Percentiles rank a stretch among this genome's conserved stretches.
Conservation (phyloP, 2,113 vertebrate species). For the Ictalurus punctatus region DNA sequence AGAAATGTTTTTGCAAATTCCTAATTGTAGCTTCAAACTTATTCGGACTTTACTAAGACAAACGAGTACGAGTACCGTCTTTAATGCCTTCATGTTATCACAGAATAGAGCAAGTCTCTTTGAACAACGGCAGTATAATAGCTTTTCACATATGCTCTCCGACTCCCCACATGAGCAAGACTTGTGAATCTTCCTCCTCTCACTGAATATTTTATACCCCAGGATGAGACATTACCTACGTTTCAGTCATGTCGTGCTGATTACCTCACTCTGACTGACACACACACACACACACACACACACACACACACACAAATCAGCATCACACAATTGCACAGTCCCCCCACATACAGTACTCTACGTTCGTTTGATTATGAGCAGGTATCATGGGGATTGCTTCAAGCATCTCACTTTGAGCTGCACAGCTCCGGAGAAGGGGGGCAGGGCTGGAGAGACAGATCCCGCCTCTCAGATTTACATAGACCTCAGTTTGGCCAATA, state of each 20-base stretch:
- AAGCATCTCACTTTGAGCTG: constrained; percentile 45
- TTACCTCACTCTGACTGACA: constrained; percentile 41
- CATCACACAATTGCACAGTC: constrained; percentile 6
- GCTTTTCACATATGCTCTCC: constrained; percentile 43
- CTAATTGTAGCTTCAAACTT: neutral
- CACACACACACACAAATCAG: constrained; percentile 26
- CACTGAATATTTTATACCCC: constrained; percentile 47
- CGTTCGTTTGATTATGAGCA: constrained; percentile 18
- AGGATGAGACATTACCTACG: constrained; percentile 59
- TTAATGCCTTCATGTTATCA: neutral
- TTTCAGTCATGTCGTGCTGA: constrained; percentile 49
- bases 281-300: constrained; percentile 39
- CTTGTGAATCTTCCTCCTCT: constrained; percentile 52
- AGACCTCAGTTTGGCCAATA: constrained; percentile 72
- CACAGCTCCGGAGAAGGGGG: constrained; percentile 40
- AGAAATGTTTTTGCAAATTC: neutral
- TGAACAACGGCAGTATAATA: constrained; percentile 2
- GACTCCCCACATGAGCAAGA: constrained; percentile 56
- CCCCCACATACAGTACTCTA: constrained; percentile 33
- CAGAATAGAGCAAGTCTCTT: constrained; percentile 21
- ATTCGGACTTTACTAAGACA: neutral
- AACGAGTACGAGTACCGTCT: neutral
- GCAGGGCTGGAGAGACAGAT: constrained; percentile 16
- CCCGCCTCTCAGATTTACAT: constrained; percentile 65
- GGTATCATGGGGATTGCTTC: constrained; percentile 14